Percentiles rank a stretch among this genome's conserved stretches.
phyloP scores from a whole-genome alignment of 1,140 invertebrate genomes.

The Trissolcus basalis region DNA sequence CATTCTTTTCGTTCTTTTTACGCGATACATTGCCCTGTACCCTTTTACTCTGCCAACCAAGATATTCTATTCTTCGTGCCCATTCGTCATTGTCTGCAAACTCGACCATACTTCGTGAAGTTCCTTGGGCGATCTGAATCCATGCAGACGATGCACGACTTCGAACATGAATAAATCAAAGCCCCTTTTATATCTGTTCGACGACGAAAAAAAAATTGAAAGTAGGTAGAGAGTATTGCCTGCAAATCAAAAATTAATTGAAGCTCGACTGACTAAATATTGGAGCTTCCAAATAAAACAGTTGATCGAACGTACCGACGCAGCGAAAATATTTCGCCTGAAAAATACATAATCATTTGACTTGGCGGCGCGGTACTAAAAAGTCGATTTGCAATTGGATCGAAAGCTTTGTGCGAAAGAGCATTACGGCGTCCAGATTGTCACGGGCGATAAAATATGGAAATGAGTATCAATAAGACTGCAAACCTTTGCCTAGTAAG shows the following conservation, averaged over 20 bases:
- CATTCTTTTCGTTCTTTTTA: constrained; percentile 41
- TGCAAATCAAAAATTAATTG: no score
- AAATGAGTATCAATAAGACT: constrained; percentile 44
- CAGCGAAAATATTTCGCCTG: background rate
- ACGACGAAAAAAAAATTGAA: background rate
- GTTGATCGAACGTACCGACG: no score
- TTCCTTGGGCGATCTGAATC: constrained; percentile 42
- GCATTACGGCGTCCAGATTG: constrained; percentile 34
- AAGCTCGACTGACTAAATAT: no score
- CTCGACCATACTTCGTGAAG: constrained; percentile 38
- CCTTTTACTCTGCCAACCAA: constrained; percentile 52
- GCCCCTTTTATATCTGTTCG: no score
- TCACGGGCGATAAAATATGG: constrained; percentile 34
- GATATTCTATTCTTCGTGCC: constrained; percentile 63
- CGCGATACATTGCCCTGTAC: constrained; percentile 46
- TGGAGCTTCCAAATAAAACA: no score
- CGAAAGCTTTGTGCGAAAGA: constrained; percentile 16
- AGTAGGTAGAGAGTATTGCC: no score
- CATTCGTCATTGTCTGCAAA: constrained; percentile 65
- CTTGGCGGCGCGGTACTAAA: background rate
- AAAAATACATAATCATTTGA: background rate
- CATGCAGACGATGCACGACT: constrained; percentile 43
- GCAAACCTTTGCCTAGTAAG: constrained; percentile 37
- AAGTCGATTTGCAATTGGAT: constrained; percentile 30
- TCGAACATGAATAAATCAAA: constrained; percentile 41